Conservation (phyloP, 2,888 invertebrate genomes). For the Thymelicus lineola region DNA sequence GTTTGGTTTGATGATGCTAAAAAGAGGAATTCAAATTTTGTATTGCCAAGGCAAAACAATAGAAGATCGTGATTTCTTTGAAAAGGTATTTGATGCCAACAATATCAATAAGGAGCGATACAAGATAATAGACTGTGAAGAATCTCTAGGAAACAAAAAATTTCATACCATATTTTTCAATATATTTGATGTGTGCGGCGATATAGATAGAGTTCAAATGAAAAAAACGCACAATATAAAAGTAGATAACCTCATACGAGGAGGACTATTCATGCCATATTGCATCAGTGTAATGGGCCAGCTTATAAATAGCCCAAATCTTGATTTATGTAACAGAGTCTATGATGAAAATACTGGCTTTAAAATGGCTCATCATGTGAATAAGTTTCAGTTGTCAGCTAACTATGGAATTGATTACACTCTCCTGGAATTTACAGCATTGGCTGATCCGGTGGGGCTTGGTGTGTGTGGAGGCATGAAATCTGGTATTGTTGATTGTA, state of each 20-base stretch:
- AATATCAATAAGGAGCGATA: conserved; percentile 52
- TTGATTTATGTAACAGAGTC: conserved; percentile 84
- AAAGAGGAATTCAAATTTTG: conserved; percentile 75
- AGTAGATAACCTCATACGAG: conserved; percentile 63
- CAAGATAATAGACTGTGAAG: conserved; percentile 39
- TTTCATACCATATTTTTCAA: conserved; percentile 84
- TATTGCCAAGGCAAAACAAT: conserved; percentile 70
- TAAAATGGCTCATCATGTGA: conserved; percentile 83
- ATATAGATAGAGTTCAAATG: conserved; percentile 72
- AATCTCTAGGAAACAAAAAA: conserved; percentile 57
- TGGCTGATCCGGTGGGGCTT: conserved; percentile 64
- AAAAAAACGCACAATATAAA: conserved; percentile 58
- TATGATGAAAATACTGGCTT: conserved; percentile 84
- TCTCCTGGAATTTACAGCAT: conserved; percentile 66
- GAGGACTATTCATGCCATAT: conserved; percentile 82
- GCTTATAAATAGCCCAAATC: conserved; percentile 85
- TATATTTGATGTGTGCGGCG: conserved; percentile 84
- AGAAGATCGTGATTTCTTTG: conserved; percentile 71
- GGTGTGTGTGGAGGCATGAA: conserved; percentile 51
- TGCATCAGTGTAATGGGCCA: conserved; percentile 81
- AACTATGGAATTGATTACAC: conserved; percentile 80
- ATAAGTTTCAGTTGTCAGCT: conserved; percentile 85
- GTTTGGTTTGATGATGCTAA: conserved; percentile 85
- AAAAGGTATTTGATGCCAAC: conserved; percentile 71
- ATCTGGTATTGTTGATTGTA: conserved; percentile 54